Percentiles rank a stretch among this genome's conserved stretches.
Evolutionary conservation across 2,113 vertebrate genomes (phyloP).

Genomic region (Sebastes schlegelii): DNA sequence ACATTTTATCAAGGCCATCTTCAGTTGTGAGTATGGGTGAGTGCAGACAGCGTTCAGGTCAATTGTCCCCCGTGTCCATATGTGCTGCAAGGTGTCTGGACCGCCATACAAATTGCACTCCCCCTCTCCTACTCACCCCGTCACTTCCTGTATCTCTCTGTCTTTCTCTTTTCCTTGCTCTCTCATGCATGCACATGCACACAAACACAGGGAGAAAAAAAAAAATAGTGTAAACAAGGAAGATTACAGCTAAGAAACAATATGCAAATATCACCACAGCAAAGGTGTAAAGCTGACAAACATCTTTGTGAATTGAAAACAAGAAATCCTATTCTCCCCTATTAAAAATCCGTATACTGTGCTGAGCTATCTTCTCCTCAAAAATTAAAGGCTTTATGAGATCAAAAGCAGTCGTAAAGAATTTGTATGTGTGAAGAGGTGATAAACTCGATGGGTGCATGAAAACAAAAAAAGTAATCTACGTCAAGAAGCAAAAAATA

Average conservation of each 20-base stretch:
- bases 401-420: constrained; percentile 15
- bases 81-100: constrained; percentile 59
- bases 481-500: constrained; percentile 12
- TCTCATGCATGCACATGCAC: constrained; percentile 20
- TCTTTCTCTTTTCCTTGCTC: not conserved
- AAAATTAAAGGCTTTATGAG: constrained; percentile 7
- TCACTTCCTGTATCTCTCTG: not conserved
- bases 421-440: constrained; percentile 36
- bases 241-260: not conserved
- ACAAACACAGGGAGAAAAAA: not conserved
- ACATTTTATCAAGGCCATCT: constrained; percentile 83
- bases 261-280: not conserved
- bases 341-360: constrained; percentile 14
- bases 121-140: constrained; percentile 25
- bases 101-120: constrained; percentile 60
- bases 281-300: constrained; percentile 34
- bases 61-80: constrained; percentile 71
- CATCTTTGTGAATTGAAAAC: not conserved
- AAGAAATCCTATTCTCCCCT: not conserved
- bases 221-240: constrained; percentile 10
- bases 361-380: not conserved
- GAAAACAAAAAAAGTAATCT: constrained; percentile 29
- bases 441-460: constrained; percentile 29
- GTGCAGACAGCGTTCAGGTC: constrained; percentile 68
- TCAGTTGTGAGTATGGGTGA: constrained; percentile 75